Conservation (phyloP, 1,140 invertebrate genomes). For the Anthonomus grandis region DNA sequence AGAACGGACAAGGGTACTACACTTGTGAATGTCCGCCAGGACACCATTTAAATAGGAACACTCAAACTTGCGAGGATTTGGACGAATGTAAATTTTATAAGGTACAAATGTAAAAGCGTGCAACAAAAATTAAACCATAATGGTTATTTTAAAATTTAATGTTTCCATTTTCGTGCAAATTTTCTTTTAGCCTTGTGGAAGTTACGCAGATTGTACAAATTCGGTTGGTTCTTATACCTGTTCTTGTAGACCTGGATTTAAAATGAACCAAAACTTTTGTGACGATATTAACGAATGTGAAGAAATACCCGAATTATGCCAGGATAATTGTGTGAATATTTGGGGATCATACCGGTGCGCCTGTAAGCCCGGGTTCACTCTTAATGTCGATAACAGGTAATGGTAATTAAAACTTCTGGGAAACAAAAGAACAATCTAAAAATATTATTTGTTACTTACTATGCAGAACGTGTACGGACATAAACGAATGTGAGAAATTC, state of each 20-base stretch:
- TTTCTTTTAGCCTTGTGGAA: slow-evolving; percentile 53
- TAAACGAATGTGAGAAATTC: slow-evolving; percentile 82
- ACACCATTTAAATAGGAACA: slow-evolving; percentile 52
- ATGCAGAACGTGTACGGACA: slow-evolving; percentile 70
- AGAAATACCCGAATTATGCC: slow-evolving; percentile 63
- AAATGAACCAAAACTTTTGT: slow-evolving; percentile 54
- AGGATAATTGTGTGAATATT: slow-evolving; percentile 80
- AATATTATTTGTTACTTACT: neutral
- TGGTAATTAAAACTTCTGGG: neutral
- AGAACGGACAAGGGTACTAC: slow-evolving; percentile 72
- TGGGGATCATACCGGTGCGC: slow-evolving; percentile 79
- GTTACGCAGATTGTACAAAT: slow-evolving; percentile 70
- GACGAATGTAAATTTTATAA: slow-evolving; percentile 70
- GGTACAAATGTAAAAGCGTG: slow-evolving; percentile 17
- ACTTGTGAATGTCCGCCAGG: slow-evolving; percentile 71
- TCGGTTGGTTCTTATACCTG: slow-evolving; percentile 79
- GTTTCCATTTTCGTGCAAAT: neutral
- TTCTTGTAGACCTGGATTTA: slow-evolving; percentile 72
- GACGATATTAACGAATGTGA: slow-evolving; percentile 67
- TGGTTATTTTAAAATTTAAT: neutral
- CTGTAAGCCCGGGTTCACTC: slow-evolving; percentile 69
- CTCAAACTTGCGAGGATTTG: slow-evolving; percentile 82
- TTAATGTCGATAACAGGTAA: slow-evolving; percentile 69
- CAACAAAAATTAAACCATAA: neutral
- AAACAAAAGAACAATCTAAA: neutral